A percentile compares a stretch with the other conserved stretches of the same genome.
Conservation (phyloP, 2,113 vertebrate species). For the Chamaetylas fuelleborni region DNA sequence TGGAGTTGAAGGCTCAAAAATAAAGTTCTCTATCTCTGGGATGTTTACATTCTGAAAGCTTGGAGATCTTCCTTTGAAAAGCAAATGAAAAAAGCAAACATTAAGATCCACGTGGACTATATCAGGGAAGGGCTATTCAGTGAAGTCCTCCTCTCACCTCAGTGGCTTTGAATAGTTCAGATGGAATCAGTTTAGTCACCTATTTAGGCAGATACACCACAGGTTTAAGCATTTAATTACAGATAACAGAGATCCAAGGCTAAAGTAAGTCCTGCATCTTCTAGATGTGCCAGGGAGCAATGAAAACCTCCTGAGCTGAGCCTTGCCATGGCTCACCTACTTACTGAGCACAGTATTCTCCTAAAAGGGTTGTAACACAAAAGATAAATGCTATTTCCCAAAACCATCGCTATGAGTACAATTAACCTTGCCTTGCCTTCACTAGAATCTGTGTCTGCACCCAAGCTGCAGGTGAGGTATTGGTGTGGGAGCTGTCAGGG, state of each 20-base stretch:
- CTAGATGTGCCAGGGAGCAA: background rate
- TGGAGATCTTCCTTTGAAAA: background rate
- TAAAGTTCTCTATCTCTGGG: background rate
- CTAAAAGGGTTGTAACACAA: background rate
- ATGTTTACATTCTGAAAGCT: background rate
- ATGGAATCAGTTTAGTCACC: background rate
- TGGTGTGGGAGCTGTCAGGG: background rate
- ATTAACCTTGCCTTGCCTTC: background rate
- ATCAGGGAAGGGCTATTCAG: background rate
- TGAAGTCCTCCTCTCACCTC: background rate
- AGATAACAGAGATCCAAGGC: background rate
- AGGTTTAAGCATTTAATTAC: background rate
- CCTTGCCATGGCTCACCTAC: background rate
- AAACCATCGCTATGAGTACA: background rate
- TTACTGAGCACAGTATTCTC: background rate
- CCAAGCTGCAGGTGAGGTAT: background rate
- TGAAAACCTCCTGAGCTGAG: background rate
- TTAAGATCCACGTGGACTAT: background rate
- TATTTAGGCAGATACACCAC: background rate
- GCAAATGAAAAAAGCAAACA: background rate
- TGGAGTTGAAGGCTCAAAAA: background rate
- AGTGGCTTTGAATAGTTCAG: background rate
- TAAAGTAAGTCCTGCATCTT: background rate
- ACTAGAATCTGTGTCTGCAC: background rate
- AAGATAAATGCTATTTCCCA: background rate